phyloP scores from a whole-genome alignment of 1,140 invertebrate genomes.

The Ceratosolen solmsi region DNA sequence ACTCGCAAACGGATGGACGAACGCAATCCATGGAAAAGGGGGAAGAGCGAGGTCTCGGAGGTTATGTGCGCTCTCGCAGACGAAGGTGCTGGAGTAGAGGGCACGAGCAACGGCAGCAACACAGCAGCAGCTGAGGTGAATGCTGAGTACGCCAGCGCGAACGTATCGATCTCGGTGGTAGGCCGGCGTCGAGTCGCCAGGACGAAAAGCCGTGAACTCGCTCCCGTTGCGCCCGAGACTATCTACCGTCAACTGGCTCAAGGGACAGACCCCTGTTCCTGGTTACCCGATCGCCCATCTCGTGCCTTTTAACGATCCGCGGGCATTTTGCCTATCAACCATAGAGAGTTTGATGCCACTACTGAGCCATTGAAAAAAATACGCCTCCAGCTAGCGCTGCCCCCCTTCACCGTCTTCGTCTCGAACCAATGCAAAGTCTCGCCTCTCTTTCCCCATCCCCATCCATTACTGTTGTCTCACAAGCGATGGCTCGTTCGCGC shows the following conservation, averaged over 20 bases:
- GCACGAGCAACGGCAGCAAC: not conserved
- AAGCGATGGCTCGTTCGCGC: too few relatives aligned
- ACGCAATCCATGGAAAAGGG: too few relatives aligned
- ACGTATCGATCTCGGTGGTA: conserved; percentile 59
- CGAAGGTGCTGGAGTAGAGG: not conserved
- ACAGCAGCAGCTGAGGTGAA: not conserved
- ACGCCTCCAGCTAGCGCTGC: not conserved
- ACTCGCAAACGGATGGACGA: not conserved
- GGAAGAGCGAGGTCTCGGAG: not conserved
- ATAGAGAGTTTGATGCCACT: too few relatives aligned
- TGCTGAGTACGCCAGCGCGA: conserved; percentile 60
- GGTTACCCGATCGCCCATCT: not conserved
- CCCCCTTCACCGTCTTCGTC: too few relatives aligned
- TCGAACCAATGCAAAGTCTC: too few relatives aligned
- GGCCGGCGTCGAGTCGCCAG: conserved; percentile 51
- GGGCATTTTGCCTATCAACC: too few relatives aligned
- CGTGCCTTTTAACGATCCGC: too few relatives aligned
- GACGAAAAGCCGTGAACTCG: conserved; percentile 54
- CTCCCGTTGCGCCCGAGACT: conserved; percentile 47
- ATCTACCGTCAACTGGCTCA: not conserved
- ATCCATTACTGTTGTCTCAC: too few relatives aligned
- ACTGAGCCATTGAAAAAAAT: too few relatives aligned
- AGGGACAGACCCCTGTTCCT: not conserved
- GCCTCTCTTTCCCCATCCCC: too few relatives aligned
- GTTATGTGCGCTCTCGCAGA: not conserved